Evolutionary conservation across 2,797 vertebrate species (phyloP).

Genomic region (Acrossocheilus fasciatus): DNA sequence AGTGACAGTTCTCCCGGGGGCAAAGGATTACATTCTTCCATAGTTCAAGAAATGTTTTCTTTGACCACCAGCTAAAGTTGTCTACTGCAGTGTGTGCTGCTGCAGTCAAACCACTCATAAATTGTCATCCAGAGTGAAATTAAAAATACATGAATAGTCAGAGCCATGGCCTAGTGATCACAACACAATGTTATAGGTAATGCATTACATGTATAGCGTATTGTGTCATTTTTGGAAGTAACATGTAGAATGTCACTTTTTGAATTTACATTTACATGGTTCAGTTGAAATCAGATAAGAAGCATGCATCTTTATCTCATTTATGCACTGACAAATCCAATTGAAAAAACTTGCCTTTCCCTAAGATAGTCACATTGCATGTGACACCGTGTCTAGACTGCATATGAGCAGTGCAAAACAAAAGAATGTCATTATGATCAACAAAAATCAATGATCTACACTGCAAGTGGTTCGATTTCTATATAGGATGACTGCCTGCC

Average conservation of each 20-base stretch:
- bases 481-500: not conserved
- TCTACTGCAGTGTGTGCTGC: constrained; percentile 2
- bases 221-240: not conserved
- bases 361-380: not conserved
- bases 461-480: not conserved
- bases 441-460: not conserved
- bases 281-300: not conserved
- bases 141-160: not conserved
- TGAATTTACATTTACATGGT: not conserved
- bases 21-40: constrained; percentile 39
- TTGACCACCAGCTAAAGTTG: constrained; percentile 31
- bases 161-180: not conserved
- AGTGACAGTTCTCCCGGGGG: constrained; percentile 13
- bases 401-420: not conserved
- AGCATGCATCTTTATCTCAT: not conserved
- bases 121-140: not conserved
- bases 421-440: not conserved
- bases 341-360: not conserved
- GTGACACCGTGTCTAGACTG: not conserved
- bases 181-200: not conserved
- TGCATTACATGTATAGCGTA: not conserved
- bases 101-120: not conserved
- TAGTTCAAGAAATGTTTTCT: constrained; percentile 33
- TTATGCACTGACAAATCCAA: not conserved
- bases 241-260: not conserved